Evolutionary conservation across 1,140 invertebrate species (phyloP), one percentile per base, ranked within the genome.

Genomic region (Leucophenga varia): DNA sequence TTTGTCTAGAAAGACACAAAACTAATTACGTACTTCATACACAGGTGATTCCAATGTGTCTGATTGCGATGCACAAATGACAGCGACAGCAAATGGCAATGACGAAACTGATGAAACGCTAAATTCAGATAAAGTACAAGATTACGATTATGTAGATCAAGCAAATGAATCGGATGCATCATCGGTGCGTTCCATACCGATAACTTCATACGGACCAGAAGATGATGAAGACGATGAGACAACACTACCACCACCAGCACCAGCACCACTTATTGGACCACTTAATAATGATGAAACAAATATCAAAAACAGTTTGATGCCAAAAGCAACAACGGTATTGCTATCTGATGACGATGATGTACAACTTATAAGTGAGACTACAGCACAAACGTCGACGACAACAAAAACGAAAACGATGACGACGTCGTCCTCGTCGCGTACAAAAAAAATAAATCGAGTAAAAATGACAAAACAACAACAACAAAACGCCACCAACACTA

Each of bases 321-420:
- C 43, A 12, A 19, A 40, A 16, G 35, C 43, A 12, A 19, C 60
- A 17, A 46, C 43, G 10, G 64, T 72, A 7, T 48, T 61, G 1
- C 56, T 72, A 5, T 72, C 68, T 18, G 69, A 72, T 28, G 69
- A 72, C 47, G 69, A 72, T 12, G 69, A 72, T 39, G 69, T 72
- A 13, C 64, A 72, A 38, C 10, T 72, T 35, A 50, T 69, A 13
- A 31, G 57, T 13, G 43, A 57, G 12, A 22, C 54, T 13, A 42
- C 47, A 6, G 39, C 47, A 10, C 20, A n/a, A n/a, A n/a, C n/a
- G n/a, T n/a, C n/a, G n/a, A n/a, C 54, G 53, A 3, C 36, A 36
- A 2, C 34, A 35, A 7, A 9, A 41, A 8, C 41, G 41, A 3
- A 16, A 30, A 12, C 37, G 19, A 3, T 21, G 25, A 10, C n/a